phyloP scores from a whole-genome alignment of 1,140 invertebrate genomes.

The Drosophila erecta region DNA sequence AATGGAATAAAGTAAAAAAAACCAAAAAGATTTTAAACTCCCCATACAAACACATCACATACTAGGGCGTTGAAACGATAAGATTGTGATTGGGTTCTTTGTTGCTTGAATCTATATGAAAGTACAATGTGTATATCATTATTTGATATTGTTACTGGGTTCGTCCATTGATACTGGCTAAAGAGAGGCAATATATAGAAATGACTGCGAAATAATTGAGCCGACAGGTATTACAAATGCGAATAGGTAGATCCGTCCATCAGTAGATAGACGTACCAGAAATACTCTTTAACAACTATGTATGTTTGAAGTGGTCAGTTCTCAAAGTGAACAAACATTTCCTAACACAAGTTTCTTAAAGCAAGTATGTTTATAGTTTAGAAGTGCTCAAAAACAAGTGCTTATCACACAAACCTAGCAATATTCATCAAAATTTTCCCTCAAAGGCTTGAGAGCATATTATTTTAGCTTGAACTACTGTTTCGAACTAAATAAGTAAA shows the following conservation, averaged over 20 bases:
- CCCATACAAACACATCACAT: neutral
- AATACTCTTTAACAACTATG: neutral
- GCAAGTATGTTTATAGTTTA: no score
- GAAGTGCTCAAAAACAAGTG: no score
- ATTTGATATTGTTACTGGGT: slow-evolving; percentile 4
- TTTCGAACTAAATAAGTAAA: no score
- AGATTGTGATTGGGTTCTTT: slow-evolving; percentile 41
- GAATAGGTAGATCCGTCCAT: no score
- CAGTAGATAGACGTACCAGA: neutral
- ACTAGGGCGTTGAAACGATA: slow-evolving; percentile 2
- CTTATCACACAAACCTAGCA: no score
- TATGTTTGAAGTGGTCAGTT: no score
- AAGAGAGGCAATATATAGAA: slow-evolving; percentile 5
- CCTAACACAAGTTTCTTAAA: no score
- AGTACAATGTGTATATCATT: slow-evolving; percentile 1
- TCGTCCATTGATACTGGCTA: slow-evolving; percentile 5
- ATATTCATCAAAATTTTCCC: no score
- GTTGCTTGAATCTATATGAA: slow-evolving; percentile 18
- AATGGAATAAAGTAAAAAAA: slow-evolving; percentile 21
- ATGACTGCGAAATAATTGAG: slow-evolving; percentile 13
- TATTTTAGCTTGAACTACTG: no score
- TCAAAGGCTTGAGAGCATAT: no score
- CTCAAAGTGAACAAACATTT: no score
- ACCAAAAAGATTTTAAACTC: slow-evolving; percentile 29
- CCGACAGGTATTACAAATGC: slow-evolving; percentile 10